A percentile compares a stretch with the other conserved stretches of the same genome.
These are phyloP conservation scores for Balaenoptera acutorostrata DNA, from an alignment of 2,113 vertebrate species.

Conservation along the genomic window DNA sequence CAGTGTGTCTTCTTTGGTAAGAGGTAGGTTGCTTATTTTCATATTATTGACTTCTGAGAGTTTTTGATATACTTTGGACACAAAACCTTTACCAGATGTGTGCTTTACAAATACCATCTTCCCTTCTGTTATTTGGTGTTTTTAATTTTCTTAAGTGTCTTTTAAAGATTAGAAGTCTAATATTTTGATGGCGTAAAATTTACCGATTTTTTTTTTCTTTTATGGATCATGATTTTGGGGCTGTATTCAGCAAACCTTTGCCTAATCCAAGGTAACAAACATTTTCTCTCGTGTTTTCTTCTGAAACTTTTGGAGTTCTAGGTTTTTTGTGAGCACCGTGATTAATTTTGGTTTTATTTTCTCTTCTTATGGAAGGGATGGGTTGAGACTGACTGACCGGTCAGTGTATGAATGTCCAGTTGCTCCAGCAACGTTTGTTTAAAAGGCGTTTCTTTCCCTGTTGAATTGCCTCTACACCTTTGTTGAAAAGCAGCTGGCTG, in stretches of 20 bases:
- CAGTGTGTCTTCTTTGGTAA: background rate
- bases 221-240: background rate
- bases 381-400: background rate
- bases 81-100: background rate
- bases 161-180: background rate
- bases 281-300: background rate
- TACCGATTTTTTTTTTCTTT: background rate
- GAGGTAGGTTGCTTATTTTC: background rate
- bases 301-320: background rate
- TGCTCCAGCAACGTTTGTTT: background rate
- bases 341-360: background rate
- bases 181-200: background rate
- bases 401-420: background rate
- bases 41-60: background rate
- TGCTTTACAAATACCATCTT: background rate
- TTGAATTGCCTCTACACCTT: no score
- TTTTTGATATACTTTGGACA: background rate
- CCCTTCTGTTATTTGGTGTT: background rate
- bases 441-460: background rate
- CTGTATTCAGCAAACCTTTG: background rate
- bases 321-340: background rate
- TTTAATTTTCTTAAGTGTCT: background rate
- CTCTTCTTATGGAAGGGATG: background rate
- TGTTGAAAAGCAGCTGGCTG: background rate
- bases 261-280: background rate